A percentile compares a stretch with the other conserved stretches of the same genome.
Evolutionary conservation across 1,140 invertebrate species (phyloP).

Genomic region (Drosophila burlai): DNA sequence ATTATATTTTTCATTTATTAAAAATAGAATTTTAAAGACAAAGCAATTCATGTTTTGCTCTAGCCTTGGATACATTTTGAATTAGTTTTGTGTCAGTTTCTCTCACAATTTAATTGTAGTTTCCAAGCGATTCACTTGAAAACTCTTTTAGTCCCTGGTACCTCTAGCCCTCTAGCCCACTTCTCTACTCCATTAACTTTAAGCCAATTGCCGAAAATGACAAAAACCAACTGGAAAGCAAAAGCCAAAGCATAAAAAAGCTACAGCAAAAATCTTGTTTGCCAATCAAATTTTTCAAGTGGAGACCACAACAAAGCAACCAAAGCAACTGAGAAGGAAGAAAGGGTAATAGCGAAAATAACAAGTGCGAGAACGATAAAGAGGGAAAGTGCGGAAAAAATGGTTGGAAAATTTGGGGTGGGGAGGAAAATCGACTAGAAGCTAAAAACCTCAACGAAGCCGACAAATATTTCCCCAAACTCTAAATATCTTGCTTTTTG

Average conservation of each 20-base stretch:
- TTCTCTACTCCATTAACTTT: slow-evolving; percentile 33
- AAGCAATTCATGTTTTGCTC: not conserved
- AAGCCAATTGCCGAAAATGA: slow-evolving; percentile 42
- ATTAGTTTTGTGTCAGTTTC: slow-evolving; percentile 5
- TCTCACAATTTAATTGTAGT: slow-evolving; percentile 40
- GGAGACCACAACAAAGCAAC: slow-evolving; percentile 45
- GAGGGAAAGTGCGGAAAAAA: not conserved
- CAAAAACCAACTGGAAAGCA: slow-evolving; percentile 30
- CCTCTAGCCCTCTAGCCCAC: too few species aligned
- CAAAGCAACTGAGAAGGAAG: slow-evolving; percentile 13
- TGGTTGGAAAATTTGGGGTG: slow-evolving; percentile 6
- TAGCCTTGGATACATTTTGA: not conserved
- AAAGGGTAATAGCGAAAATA: slow-evolving; percentile 33
- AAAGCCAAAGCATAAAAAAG: not conserved
- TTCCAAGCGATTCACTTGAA: slow-evolving; percentile 5
- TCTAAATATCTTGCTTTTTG: not conserved
- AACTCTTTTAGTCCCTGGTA: slow-evolving; percentile 6
- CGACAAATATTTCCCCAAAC: slow-evolving; percentile 25
- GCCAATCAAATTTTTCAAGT: slow-evolving; percentile 55
- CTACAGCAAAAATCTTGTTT: slow-evolving; percentile 36
- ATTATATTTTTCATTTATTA: too few species aligned
- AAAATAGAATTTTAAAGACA: not conserved
- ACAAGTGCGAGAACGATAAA: not conserved
- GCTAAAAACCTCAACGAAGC: slow-evolving; percentile 30
- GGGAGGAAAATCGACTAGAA: not conserved